Conservation (phyloP, 2,113 vertebrate genomes). For the Morone saxatilis region DNA sequence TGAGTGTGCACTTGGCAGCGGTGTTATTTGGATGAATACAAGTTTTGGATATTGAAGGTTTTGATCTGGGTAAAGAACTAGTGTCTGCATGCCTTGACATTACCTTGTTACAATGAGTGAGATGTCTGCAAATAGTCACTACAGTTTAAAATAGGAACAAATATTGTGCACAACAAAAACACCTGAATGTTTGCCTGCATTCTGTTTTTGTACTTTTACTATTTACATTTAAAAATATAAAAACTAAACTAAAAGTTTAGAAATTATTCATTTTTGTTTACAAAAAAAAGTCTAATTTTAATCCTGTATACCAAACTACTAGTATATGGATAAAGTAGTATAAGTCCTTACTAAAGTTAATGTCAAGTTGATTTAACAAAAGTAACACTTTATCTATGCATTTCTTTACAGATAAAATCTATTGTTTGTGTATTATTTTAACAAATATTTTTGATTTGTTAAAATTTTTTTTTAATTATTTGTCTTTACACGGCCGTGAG, state of each 20-base stretch:
- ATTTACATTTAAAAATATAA: no score
- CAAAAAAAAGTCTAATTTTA: background rate
- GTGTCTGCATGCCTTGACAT: background rate
- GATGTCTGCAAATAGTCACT: background rate
- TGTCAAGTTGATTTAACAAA: background rate
- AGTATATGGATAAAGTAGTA: background rate
- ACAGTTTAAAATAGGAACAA: background rate
- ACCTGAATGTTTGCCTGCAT: no score
- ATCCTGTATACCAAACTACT: background rate
- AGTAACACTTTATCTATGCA: background rate
- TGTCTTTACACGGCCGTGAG: no score
- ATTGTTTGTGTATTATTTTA: background rate
- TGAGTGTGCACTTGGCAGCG: no score
- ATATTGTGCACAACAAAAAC: no score
- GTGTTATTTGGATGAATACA: background rate
- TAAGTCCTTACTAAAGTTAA: background rate
- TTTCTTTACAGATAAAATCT: background rate
- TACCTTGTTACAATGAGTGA: background rate
- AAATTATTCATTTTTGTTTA: background rate
- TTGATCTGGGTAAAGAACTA: no score
- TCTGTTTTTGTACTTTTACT: no score
- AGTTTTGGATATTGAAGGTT: background rate
- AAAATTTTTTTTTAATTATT: background rate
- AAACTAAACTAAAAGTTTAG: no score
- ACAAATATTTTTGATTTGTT: background rate